Evolutionary conservation across 2,888 invertebrate genomes (phyloP), one percentile per base, ranked within the genome.

Genomic region (Phasia obesa): DNA sequence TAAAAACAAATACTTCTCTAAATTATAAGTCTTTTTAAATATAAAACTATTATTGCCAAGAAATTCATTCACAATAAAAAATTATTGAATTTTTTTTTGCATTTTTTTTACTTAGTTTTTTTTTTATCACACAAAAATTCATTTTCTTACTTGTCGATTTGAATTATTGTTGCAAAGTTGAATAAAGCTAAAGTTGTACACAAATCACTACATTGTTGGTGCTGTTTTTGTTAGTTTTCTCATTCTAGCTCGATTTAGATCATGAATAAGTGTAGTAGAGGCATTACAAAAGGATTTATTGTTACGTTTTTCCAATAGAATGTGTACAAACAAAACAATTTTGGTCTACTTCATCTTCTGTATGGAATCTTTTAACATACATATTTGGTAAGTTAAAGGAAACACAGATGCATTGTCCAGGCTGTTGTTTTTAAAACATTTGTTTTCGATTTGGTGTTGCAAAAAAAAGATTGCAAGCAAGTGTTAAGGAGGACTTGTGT

Each of bases 131-230:
- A 53, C 21, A 74, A 5, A 67, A 60, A 77, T 71, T 76, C 47
- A 79, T 83, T 83, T 76, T 75, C 75, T 19, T 76, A 75, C 71
- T 75, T n/a, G 79, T 83, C 83, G 83, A 83, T 83, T 79, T 83
- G 83, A 83, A 83, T 83, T 83, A 83, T 83, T 79, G 79, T 79
- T 79, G 13, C 57, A 79, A 71, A 75, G 75, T 71, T 75, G 62
- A 47, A 70, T 27, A 79, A 75, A 75, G 79, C 79, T 71, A 83
- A 79, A 79, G 79, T 79, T 83, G 60, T 79, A 71, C 79, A 83
- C 83, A 79, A 79, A 83, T 83, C 79, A 83, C 71, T 79, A 67
- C 35, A 76, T 71, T 60, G 35, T 69, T 69, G 44, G 7, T 74
- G n/a, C 15, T 62, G 23, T 64, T 44, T 31, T 55, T 77, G 7